Evolutionary conservation across 1,140 invertebrate species (phyloP).

Genomic region (Oedothorax gibbosus): DNA sequence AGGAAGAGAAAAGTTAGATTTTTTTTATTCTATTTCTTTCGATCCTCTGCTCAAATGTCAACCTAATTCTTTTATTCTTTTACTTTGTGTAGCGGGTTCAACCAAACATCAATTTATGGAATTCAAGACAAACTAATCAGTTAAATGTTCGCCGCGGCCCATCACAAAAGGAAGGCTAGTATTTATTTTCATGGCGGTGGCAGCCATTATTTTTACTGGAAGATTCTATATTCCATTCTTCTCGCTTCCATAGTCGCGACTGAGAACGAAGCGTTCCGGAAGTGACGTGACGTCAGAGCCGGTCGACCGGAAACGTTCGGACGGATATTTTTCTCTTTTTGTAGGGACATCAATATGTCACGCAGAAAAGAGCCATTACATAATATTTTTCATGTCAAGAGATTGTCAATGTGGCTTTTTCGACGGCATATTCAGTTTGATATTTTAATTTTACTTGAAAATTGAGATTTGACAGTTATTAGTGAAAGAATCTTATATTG

Average conservation of each 20-base stretch:
- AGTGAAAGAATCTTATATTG: no score
- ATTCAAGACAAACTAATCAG: constrained; percentile 43
- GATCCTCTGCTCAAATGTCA: not conserved
- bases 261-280: constrained; percentile 55
- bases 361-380: constrained; percentile 36
- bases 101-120: constrained; percentile 29
- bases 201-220: not conserved
- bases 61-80: not conserved
- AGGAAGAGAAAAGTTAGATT: not conserved
- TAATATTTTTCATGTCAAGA: not conserved
- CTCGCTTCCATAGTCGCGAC: constrained; percentile 47
- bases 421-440: no score
- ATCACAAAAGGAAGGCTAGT: constrained; percentile 19
- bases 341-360: not conserved
- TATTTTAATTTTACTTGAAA: no score
- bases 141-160: constrained; percentile 23
- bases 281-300: constrained; percentile 54
- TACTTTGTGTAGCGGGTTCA: not conserved
- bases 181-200: constrained; percentile 38
- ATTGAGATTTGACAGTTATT: no score
- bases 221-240: constrained; percentile 46
- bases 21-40: not conserved
- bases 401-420: not conserved
- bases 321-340: constrained; percentile 23
- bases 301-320: constrained; percentile 51